Percentiles rank a stretch among this genome's conserved stretches.
These are phyloP conservation scores for Sanderia malayensis DNA, from an alignment of 30 jellyfish, hydroid and myxozoan species.

Conservation along the genomic window DNA sequence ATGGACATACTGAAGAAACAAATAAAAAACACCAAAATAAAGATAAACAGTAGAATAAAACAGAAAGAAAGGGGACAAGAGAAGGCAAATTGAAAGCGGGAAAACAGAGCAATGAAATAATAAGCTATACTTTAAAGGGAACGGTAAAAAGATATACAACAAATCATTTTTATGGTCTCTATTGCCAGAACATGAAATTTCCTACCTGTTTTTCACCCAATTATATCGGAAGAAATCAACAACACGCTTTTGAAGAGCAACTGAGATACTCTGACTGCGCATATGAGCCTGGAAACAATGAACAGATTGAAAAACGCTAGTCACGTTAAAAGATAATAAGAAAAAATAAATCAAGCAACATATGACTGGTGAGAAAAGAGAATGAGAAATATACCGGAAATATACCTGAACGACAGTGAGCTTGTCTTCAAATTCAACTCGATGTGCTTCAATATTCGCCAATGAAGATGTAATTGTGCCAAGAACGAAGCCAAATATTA, in stretches of 20 bases:
- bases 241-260: constrained; percentile 57
- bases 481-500: constrained; percentile 69
- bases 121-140: too few species aligned
- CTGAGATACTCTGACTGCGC: constrained; percentile 53
- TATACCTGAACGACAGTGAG: constrained; percentile 67
- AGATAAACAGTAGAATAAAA: too few species aligned
- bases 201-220: constrained; percentile 61
- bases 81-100: too few species aligned
- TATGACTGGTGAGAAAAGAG: too few species aligned
- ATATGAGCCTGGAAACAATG: constrained; percentile 68
- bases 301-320: not conserved
- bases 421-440: constrained; percentile 70
- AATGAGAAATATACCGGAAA: too few species aligned
- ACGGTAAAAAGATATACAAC: too few species aligned
- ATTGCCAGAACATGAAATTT: too few species aligned
- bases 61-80: too few species aligned
- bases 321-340: not conserved
- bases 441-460: constrained; percentile 64
- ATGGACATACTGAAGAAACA: too few species aligned
- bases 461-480: constrained; percentile 75
- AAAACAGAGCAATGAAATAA: too few species aligned
- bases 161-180: too few species aligned
- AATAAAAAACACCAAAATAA: too few species aligned
- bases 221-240: constrained; percentile 53
- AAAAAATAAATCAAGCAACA: not conserved